A percentile compares a stretch with the other conserved stretches of the same genome.
These are phyloP conservation scores for Trachelus iudaicus DNA, from an alignment of 2,888 invertebrate species.

Conservation along the genomic window DNA sequence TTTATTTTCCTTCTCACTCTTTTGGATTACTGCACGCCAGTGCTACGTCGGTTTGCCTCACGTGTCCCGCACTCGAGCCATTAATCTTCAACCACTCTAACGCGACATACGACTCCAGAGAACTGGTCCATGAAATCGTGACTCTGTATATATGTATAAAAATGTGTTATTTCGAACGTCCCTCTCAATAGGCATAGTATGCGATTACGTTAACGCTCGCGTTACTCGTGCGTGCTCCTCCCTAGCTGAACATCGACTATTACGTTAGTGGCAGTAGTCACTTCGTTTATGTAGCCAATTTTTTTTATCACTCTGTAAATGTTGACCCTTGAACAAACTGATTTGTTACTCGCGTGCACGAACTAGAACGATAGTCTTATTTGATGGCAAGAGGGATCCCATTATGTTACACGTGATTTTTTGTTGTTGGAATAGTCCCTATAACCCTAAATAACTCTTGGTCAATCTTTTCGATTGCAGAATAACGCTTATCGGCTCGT, in stretches of 20 bases:
- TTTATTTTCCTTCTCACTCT: not conserved
- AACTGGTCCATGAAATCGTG: constrained; percentile 3
- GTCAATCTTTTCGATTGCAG: not conserved
- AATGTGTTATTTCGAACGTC: not conserved
- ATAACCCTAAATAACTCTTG: not conserved
- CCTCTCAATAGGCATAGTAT: not conserved
- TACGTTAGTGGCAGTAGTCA: not conserved
- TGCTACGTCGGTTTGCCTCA: not conserved
- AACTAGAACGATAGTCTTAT: not conserved
- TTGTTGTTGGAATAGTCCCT: not conserved
- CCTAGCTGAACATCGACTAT: not conserved
- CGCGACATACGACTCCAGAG: not conserved
- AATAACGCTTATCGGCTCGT: not conserved
- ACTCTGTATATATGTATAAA: not conserved
- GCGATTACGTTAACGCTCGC: not conserved
- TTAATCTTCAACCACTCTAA: not conserved
- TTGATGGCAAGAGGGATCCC: not conserved
- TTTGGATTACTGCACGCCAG: not conserved
- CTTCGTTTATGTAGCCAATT: not conserved
- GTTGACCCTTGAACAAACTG: not conserved
- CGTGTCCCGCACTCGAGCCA: not conserved
- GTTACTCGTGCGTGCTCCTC: not conserved
- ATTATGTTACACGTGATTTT: not conserved
- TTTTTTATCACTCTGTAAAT: not conserved
- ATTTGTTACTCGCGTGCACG: not conserved